These are phyloP conservation scores for Lycia hirtaria DNA, from an alignment of 2,888 invertebrate species.

Conservation along the genomic window DNA sequence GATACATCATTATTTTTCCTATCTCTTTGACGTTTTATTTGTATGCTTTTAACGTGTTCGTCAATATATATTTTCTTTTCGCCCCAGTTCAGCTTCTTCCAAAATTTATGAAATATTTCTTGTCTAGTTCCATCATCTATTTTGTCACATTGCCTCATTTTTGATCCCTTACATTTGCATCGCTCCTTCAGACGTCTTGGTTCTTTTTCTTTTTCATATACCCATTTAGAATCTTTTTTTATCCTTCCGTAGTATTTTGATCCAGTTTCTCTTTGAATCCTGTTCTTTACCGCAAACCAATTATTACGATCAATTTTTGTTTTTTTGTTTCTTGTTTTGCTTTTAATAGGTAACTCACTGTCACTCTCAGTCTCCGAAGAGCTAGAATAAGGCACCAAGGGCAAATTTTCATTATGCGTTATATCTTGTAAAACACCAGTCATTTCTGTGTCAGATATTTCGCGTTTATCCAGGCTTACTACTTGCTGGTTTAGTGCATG, in stretches of 20 bases:
- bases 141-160: conserved; percentile 13
- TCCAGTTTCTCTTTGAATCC: conserved; percentile 10
- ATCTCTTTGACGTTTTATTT: conserved; percentile 27
- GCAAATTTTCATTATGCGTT: not conserved
- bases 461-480: too few relatives aligned
- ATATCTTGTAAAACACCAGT: not conserved
- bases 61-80: conserved; percentile 24
- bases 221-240: conserved; percentile 28
- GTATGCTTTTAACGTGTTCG: conserved; percentile 15
- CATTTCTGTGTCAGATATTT: too few relatives aligned
- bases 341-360: not conserved
- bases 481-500: not conserved
- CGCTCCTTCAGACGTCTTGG: conserved; percentile 19
- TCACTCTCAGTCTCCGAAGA: conserved; percentile 1
- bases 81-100: conserved; percentile 13
- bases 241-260: conserved; percentile 25
- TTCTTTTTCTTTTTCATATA: conserved; percentile 24
- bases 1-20: conserved; percentile 24
- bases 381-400: not conserved
- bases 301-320: not conserved
- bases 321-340: conserved; percentile 1
- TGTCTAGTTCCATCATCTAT: conserved; percentile 2
- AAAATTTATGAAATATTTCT: conserved; percentile 19
- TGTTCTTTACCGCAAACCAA: not conserved
- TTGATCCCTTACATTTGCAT: conserved; percentile 21